Base-by-base conservation (phyloP, 2,113 vertebrate genomes). In the Paraplagusia blochii region DNA sequence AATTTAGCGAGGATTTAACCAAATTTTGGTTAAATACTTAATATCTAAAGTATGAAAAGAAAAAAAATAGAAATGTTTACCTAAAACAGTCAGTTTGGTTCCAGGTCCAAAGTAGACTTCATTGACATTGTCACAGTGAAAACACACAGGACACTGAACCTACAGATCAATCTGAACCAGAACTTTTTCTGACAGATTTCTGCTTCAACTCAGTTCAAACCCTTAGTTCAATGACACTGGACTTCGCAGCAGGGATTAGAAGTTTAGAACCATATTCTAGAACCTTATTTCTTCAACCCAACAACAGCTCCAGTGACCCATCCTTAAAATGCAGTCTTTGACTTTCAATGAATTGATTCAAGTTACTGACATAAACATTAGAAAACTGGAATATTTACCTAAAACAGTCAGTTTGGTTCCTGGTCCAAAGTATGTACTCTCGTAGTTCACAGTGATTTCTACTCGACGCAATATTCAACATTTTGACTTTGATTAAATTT, bases 331-430 rank as follows among this genome's bases (percentile, higher is more conserved):
- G 3, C 22, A 29, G 22, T 29, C 22, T 29, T 29, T 29, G 22
- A 29, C 22, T 29, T 2, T 29, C 22, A 29, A 6, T 29, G 22
- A 29, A 29, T 29, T 6, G 3, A 29, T 29, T 29, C 22, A 4
- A 29, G 3, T 29, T 29, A 29, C 3, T 29, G 2, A 29, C 22
- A 46, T 42, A 13, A 8, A 42, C 2, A 39, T 15, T 0, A 22
- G 42, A n/a, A 35, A 35, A 44, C 1, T 14, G 8, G 17, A 22
- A 58, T 53, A 45, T 77, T 80, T 78, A 71, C 74, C 74, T 48
- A 78, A 56, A 77, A 94, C 90, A 0, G 88, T 90, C 36, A 95
- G 86, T 68, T 80, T 91, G 69, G 91, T 94, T 51, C 93, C 92
- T 22, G 3, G 16, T 7, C 93, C 93, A 3, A 95, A 95, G 73